Percentiles rank a stretch among this genome's conserved stretches.
Conservation (phyloP, 2,113 vertebrate species). For the Synodontis membranacea region DNA sequence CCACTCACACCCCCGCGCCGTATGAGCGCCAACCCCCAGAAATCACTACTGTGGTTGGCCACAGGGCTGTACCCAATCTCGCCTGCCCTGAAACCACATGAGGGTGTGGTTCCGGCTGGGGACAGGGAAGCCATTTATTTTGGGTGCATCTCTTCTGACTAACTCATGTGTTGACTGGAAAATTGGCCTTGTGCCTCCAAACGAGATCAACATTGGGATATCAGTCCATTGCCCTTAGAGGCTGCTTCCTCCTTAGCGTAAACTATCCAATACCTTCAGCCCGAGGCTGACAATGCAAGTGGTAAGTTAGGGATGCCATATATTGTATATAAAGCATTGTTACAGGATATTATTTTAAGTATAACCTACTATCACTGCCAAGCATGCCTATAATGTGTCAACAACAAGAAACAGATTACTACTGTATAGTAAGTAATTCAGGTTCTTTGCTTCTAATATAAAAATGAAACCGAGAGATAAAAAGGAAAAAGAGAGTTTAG, state of each 20-base stretch:
- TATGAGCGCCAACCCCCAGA: slow-evolving; percentile 65
- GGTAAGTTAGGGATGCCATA: background rate
- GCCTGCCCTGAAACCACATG: slow-evolving; percentile 82
- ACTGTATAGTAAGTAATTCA: background rate
- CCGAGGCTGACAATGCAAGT: background rate
- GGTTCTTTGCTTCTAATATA: background rate
- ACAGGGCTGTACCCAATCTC: slow-evolving; percentile 69
- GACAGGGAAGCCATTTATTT: slow-evolving; percentile 98
- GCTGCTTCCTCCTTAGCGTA: slow-evolving; percentile 57
- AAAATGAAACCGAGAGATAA: slow-evolving; percentile 22
- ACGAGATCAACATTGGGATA: slow-evolving; percentile 79
- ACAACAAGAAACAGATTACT: background rate
- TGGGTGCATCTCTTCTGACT: slow-evolving; percentile 87
- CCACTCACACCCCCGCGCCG: slow-evolving; percentile 67
- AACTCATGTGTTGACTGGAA: slow-evolving; percentile 97
- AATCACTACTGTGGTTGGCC: slow-evolving; percentile 72
- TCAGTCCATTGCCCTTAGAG: slow-evolving; percentile 67
- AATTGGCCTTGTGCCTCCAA: slow-evolving; percentile 81
- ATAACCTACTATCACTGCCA: background rate
- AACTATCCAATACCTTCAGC: slow-evolving; percentile 33
- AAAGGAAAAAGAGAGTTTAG: slow-evolving; percentile 27
- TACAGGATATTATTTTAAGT: background rate
- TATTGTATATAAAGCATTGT: background rate
- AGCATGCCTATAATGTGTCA: slow-evolving; percentile 33
- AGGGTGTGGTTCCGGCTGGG: slow-evolving; percentile 88